These are phyloP conservation scores for Brachionus asplanchnoidis DNA, from an alignment of 1,140 invertebrate species.

Conservation along the genomic window DNA sequence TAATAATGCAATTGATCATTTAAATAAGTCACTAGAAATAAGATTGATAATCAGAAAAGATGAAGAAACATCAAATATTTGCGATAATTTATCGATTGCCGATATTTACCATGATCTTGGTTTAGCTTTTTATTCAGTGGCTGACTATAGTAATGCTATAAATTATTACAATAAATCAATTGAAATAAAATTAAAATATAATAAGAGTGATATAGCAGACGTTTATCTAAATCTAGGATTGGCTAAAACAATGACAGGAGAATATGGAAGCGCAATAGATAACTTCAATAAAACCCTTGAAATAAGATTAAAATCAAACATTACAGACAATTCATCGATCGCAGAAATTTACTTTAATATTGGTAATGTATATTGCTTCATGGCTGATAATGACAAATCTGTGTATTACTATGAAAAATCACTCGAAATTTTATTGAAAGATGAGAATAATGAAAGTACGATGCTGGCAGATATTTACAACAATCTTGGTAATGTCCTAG, in stretches of 20 bases:
- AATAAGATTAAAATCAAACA: background rate
- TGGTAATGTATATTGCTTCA: too few species aligned
- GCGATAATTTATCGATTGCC: background rate
- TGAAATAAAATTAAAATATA: background rate
- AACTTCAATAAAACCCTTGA: background rate
- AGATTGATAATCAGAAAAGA: background rate
- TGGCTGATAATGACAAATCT: background rate
- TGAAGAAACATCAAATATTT: too few species aligned
- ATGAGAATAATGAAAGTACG: too few species aligned
- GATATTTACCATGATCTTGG: background rate
- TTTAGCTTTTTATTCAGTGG: background rate
- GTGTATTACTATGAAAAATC: background rate
- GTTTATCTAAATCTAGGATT: background rate
- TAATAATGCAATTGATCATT: background rate
- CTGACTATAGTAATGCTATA: background rate
- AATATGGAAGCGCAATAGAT: background rate
- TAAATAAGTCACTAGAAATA: background rate
- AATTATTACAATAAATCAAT: background rate
- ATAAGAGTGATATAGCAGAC: background rate
- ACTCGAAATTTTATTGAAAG: background rate
- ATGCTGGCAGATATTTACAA: too few species aligned
- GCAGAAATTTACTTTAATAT: background rate
- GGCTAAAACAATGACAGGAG: background rate
- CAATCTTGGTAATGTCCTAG: too few species aligned
- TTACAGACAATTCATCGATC: too few species aligned